Conservation (phyloP, 35 echinoderm and acorn worm species). For the Heliocidaris erythrogramma region DNA sequence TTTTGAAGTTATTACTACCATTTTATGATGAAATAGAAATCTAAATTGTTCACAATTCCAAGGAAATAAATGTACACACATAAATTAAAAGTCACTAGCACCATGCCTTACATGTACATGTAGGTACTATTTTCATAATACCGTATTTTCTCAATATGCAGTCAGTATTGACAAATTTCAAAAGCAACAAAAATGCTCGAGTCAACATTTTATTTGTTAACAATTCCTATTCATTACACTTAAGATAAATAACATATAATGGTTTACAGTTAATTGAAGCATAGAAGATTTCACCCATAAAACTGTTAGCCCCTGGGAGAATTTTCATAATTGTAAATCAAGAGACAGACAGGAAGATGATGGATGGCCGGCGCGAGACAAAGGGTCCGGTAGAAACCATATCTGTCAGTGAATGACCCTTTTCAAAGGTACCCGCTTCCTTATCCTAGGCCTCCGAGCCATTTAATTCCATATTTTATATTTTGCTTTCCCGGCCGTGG, state of each 20-base stretch:
- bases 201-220: too few relatives aligned
- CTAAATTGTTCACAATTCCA: too few relatives aligned
- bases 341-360: neutral
- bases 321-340: neutral
- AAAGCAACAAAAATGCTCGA: too few relatives aligned
- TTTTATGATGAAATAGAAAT: too few relatives aligned
- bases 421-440: neutral
- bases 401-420: neutral
- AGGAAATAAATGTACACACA: too few relatives aligned
- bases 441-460: neutral
- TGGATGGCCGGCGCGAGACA: neutral
- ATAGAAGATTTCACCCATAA: neutral
- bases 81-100: too few relatives aligned
- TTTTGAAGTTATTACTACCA: too few relatives aligned
- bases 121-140: too few relatives aligned
- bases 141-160: too few relatives aligned
- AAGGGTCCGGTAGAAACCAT: neutral
- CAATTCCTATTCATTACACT: neutral
- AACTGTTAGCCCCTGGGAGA: neutral
- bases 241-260: neutral
- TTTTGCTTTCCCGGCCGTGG: neutral
- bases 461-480: neutral
- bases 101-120: too few relatives aligned
- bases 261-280: neutral
- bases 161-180: too few relatives aligned